These are phyloP conservation scores for Erinaceus europaeus DNA, from an alignment of 2,113 vertebrate genomes.

Conservation along the genomic window DNA sequence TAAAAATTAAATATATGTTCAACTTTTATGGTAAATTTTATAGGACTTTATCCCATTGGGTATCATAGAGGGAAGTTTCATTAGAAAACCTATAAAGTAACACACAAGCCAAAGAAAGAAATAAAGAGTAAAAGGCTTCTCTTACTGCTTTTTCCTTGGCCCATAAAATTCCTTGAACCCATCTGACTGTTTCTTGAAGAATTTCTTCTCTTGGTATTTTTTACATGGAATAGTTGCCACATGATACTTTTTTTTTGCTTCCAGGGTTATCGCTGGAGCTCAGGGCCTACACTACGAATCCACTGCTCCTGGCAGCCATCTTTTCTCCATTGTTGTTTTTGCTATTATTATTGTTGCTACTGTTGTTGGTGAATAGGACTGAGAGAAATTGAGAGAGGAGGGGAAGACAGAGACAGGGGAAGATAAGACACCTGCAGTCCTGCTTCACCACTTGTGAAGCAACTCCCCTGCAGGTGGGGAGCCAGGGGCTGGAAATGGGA, in stretches of 20 bases:
- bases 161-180: neutral
- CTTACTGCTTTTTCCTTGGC: neutral
- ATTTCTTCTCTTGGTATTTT: neutral
- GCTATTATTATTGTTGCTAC: too few relatives aligned
- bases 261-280: too few relatives aligned
- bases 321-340: too few relatives aligned
- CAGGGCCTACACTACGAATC: too few relatives aligned
- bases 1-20: constrained; percentile 12
- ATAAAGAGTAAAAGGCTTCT: neutral
- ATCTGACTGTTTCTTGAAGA: neutral
- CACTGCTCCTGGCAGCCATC: too few relatives aligned
- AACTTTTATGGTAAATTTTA: constrained; percentile 21
- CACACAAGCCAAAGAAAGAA: neutral
- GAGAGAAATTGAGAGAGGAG: too few relatives aligned
- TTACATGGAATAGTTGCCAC: neutral
- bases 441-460: too few relatives aligned
- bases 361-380: too few relatives aligned
- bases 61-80: neutral
- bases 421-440: too few relatives aligned
- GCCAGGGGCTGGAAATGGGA: too few relatives aligned
- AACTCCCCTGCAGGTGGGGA: too few relatives aligned
- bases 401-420: too few relatives aligned
- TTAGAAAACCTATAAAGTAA: constrained; percentile 4
- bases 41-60: neutral
- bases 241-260: neutral